Base-by-base conservation (phyloP, 2,888 invertebrate species). In the Cephus nigrinus region DNA sequence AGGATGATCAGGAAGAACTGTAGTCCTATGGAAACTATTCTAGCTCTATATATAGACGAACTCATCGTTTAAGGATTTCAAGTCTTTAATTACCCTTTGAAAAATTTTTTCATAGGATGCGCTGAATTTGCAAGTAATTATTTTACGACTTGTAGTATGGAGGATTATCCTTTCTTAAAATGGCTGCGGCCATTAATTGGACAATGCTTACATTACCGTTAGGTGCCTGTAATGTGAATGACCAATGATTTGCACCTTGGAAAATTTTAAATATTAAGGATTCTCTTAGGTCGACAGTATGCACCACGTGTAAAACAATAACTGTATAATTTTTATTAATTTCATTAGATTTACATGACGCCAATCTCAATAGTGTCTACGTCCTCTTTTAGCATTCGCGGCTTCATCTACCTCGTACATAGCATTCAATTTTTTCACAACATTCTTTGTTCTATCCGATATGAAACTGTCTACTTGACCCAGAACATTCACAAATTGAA, bases 391-490 rank as follows among this genome's bases (percentile, higher is more conserved):
- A 2, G 80, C 31, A 75, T 79, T 82, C 32, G 83, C 85, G 55
- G 55, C 55, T 31, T 91, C 89, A 36, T 92, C 90, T 71, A 91
- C 89, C 35, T 92, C 92, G 12, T 92, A 92, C 33, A 92, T 85
- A 15, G 91, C 85, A 23, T 93, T 91, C 77, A 93, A 86, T 86
- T 92, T 93, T 81, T 90, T 90, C 68, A 93, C 88, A 30, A 93
- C 82, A 23, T 85, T 86, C 80, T 89, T 92, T 9, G 92, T 91
- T 78, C 92, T 87, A 77, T 93, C 93, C 1, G 92, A 91, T 73
- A 93, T 84, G 83, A 92, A 93, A 36, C 91, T 90, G 83, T 93
- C 93, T 55, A 93, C 90, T 85, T 93, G 92, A 4, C 93, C 93
- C 76, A 93, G 86, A 77, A 93, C 91, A 80, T 92, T 92, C 3